These are phyloP conservation scores for Dilophus febrilis DNA, from an alignment of 2,888 invertebrate genomes.

Conservation along the genomic window DNA sequence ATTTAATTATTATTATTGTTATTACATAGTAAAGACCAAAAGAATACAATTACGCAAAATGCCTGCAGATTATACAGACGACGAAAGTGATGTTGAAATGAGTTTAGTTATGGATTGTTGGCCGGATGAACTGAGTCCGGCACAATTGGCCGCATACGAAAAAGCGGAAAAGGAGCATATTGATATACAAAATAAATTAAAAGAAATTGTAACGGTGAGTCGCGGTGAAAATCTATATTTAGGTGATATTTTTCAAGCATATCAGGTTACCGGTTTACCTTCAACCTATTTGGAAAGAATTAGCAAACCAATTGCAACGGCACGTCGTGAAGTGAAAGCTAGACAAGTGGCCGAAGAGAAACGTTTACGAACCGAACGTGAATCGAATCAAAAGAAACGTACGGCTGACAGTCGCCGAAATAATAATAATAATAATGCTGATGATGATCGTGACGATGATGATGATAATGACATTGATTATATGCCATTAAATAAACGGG, in stretches of 20 bases:
- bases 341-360: constrained; percentile 2
- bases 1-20: not conserved
- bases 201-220: constrained; percentile 37
- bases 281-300: constrained; percentile 14
- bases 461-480: constrained; percentile 30
- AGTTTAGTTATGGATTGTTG: constrained; percentile 51
- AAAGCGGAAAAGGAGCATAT: constrained; percentile 49
- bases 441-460: too few species aligned
- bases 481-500: constrained; percentile 31
- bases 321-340: constrained; percentile 12
- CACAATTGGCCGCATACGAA: constrained; percentile 43
- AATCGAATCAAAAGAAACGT: constrained; percentile 26
- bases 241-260: constrained; percentile 46
- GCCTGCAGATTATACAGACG: constrained; percentile 10
- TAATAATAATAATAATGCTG: too few species aligned
- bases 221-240: constrained; percentile 47
- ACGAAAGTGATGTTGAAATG: constrained; percentile 33
- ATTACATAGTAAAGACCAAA: not conserved
- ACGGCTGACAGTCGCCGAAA: too few species aligned
- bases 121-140: constrained; percentile 51
- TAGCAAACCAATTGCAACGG: constrained; percentile 14
- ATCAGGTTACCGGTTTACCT: constrained; percentile 37
- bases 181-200: constrained; percentile 42
- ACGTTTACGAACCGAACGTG: constrained; percentile 9
- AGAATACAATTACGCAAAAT: not conserved